These are phyloP conservation scores for Furnarius figulus DNA, from an alignment of 2,113 vertebrate genomes.

Conservation along the genomic window DNA sequence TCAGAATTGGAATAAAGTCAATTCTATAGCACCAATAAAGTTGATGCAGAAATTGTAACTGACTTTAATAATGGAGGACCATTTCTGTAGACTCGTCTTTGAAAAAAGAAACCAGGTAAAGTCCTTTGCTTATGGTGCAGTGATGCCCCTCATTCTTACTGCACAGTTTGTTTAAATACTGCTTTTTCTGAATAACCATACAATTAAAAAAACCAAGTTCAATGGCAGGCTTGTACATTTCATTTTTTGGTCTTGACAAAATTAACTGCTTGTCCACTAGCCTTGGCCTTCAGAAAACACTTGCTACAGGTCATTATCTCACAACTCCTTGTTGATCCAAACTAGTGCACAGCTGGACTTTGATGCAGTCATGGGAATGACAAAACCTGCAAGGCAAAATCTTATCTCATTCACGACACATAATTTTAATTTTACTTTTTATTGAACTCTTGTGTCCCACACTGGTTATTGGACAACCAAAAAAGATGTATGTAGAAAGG, in stretches of 20 bases:
- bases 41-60: neutral
- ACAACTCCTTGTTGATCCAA: neutral
- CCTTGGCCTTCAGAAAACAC: neutral
- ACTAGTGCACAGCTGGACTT: neutral
- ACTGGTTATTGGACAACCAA: neutral
- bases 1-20: neutral
- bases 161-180: neutral
- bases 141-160: neutral
- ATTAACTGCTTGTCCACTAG: neutral
- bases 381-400: neutral
- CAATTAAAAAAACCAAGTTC: neutral
- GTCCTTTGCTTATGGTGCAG: neutral
- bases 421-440: neutral
- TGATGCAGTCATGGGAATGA: fast-evolving
- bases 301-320: neutral
- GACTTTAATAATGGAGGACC: neutral
- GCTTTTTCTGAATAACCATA: neutral
- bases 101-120: neutral
- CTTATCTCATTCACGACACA: neutral
- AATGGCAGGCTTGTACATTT: neutral
- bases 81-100: neutral
- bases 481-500: neutral
- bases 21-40: neutral
- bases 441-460: neutral
- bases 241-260: neutral